Evolutionary conservation across 2,113 vertebrate genomes (phyloP), one percentile per base, ranked within the genome.

Genomic region (Sander vitreus): DNA sequence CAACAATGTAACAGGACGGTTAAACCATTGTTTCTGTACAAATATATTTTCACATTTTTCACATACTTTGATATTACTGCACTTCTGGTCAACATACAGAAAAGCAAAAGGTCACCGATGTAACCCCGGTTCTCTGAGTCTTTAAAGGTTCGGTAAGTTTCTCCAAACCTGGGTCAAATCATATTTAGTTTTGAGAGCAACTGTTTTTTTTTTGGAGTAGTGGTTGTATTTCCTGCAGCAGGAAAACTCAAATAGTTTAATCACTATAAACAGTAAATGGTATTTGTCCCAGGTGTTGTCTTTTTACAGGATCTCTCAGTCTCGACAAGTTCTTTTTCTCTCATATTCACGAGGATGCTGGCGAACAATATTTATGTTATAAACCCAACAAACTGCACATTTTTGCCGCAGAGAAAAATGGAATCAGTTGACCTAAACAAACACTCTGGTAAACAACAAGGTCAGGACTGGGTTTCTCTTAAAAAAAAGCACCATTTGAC

Each of bases 1-100:
- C 93, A 88, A 92, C 90, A 91, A 89, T 90, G 80, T 71, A 89
- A 93, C 93, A 91, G 88, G 89, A 94, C 92, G 53, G 74, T 89
- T 86, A 55, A 85, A 88, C 86, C 86, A 81, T 84, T 87, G 78
- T 72, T 58, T 90, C 87, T 94, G 91, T 93, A 93, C 92, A 94
- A 88, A 90, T 88, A 84, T 70, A 66, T 73, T 79, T 89, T 83
- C 80, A 84, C 86, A 87, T 76, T 81, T 76, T 87, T 89, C 88
- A 93, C 87, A 71, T 75, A 92, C 59, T 91, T 80, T 39, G 89
- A 88, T 86, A 85, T 85, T 70, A 91, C 91, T 91, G 81, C 89
- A 90, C 86, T 82, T 89, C 83, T 68, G 86, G 85, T 83, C 78
- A 53, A 89, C 81, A 55, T 65, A 87, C 70, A 79, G 77, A 81